A percentile compares a stretch with the other conserved stretches of the same genome.
Conservation (phyloP, 2,113 vertebrate genomes). For the Pavo muticus region DNA sequence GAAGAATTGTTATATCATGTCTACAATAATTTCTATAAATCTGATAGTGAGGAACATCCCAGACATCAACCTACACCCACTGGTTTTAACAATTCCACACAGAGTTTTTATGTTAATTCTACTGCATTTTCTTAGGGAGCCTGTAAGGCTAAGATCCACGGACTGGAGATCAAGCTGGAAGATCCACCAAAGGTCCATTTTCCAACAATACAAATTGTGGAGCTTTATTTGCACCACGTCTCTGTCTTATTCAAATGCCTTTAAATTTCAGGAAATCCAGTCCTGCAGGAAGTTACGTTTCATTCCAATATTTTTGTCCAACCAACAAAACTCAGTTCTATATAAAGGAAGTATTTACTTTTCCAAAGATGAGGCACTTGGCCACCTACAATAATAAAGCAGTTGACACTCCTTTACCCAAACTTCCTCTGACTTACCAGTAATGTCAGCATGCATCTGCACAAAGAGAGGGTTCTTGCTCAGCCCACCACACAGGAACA, state of each 20-base stretch:
- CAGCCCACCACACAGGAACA: constrained; percentile 94
- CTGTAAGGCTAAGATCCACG: neutral
- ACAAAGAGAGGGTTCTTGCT: constrained; percentile 96
- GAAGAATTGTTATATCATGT: fast-evolving
- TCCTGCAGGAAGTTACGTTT: constrained; percentile 2
- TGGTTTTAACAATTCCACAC: neutral
- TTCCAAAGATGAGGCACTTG: neutral
- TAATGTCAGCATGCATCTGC: constrained; percentile 91
- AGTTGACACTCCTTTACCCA: neutral
- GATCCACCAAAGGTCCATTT: neutral
- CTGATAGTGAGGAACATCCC: neutral
- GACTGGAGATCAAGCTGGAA: neutral
- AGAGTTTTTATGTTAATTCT: neutral
- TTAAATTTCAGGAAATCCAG: neutral
- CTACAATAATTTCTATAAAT: neutral
- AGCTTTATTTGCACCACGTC: neutral
- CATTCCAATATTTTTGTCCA: neutral
- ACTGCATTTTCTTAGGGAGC: neutral
- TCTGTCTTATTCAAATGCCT: neutral
- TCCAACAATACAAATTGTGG: neutral
- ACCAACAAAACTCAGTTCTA: neutral
- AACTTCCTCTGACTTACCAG: constrained; percentile 79
- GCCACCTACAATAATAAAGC: neutral
- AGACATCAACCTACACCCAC: neutral
- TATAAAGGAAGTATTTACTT: neutral